Percentiles rank a stretch among this genome's conserved stretches.
Conservation (phyloP, 2,113 vertebrate species). For the Silurus meridionalis region DNA sequence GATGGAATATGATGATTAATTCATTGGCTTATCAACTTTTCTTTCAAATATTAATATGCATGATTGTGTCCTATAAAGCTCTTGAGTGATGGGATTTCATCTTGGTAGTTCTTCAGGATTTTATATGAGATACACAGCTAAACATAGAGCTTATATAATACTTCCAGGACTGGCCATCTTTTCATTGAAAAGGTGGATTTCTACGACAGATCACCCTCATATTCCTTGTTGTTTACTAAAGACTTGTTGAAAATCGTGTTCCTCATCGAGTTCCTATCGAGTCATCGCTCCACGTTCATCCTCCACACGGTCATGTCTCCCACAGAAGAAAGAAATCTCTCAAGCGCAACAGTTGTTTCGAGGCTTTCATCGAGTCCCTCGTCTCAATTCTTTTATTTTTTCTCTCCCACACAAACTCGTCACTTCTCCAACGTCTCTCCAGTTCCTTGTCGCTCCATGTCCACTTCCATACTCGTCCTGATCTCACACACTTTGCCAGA, state of each 20-base stretch:
- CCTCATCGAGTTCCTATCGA: background rate
- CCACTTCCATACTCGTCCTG: background rate
- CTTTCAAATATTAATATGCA: no score
- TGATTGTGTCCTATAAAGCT: no score
- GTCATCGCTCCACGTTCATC: background rate
- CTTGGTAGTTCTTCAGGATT: no score
- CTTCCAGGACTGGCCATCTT: no score
- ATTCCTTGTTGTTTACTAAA: background rate
- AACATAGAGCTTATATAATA: no score
- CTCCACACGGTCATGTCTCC: background rate
- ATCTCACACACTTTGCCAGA: background rate
- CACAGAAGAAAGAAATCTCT: conserved; percentile 8
- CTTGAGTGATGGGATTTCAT: no score
- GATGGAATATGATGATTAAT: no score
- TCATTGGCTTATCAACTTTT: no score
- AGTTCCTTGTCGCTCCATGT: background rate
- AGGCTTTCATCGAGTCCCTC: conserved; percentile 12
- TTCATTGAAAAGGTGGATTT: no score
- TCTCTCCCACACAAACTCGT: background rate
- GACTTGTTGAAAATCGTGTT: background rate
- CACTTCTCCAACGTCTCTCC: conserved; percentile 18
- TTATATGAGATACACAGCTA: no score
- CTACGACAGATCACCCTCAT: no score
- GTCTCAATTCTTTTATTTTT: background rate
- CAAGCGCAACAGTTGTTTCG: conserved; percentile 33